Evolutionary conservation across 2,797 vertebrate genomes (phyloP).

Genomic region (Sandelia bainsii): DNA sequence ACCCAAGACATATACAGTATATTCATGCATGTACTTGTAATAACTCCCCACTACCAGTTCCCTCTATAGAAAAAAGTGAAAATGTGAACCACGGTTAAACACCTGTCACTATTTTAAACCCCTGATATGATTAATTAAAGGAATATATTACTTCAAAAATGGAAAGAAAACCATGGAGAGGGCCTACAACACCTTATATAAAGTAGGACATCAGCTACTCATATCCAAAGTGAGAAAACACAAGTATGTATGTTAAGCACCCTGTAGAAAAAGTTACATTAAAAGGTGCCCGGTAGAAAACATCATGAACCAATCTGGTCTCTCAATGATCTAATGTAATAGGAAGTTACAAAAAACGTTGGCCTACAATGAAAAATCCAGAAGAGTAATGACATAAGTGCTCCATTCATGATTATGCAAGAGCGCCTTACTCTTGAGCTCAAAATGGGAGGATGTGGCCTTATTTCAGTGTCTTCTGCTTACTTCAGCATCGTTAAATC

Average conservation of each 20-base stretch:
- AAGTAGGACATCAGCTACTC: constrained; percentile 51
- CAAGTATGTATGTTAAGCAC: constrained; percentile 49
- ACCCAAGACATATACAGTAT: constrained; percentile 52
- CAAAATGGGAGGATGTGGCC: constrained; percentile 46
- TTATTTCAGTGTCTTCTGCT: constrained; percentile 40
- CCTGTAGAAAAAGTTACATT: constrained; percentile 71
- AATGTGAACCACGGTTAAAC: constrained; percentile 24
- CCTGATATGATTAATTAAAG: constrained; percentile 48
- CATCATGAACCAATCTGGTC: constrained; percentile 46
- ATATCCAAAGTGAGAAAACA: constrained; percentile 51
- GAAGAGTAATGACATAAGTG: constrained; percentile 48
- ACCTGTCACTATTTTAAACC: constrained; percentile 22
- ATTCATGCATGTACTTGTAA: constrained; percentile 65
- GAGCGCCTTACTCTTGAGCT: constrained; percentile 39
- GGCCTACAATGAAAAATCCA: constrained; percentile 45
- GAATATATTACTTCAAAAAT: constrained; percentile 36
- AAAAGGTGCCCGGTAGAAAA: constrained; percentile 75
- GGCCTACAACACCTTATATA: constrained; percentile 30
- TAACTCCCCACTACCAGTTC: constrained; percentile 20
- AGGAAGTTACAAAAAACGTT: constrained; percentile 64
- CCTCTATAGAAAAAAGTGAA: constrained; percentile 21
- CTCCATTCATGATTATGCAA: constrained; percentile 47
- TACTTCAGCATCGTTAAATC: constrained; percentile 43
- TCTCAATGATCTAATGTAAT: constrained; percentile 47
- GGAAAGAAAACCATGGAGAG: constrained; percentile 29